phyloP scores from a whole-genome alignment of 2,888 invertebrate genomes.

The Incurvaria masculella region DNA sequence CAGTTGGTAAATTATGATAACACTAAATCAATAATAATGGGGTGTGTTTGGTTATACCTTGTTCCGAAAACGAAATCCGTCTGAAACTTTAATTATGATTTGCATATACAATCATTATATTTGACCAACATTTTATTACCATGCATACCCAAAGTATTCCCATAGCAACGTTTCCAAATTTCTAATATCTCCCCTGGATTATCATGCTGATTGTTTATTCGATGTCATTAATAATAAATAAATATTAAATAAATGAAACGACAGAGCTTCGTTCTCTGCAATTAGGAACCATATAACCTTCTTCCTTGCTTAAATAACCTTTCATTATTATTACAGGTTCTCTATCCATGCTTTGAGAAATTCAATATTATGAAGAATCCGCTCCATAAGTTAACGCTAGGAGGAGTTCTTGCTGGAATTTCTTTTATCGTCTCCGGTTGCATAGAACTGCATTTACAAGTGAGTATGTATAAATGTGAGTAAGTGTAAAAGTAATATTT shows the following conservation, averaged over 20 bases:
- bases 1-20: too few relatives aligned
- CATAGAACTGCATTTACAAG: slow-evolving; percentile 67
- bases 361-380: slow-evolving; percentile 63
- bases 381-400: slow-evolving; percentile 70
- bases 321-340: slow-evolving; percentile 25
- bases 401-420: slow-evolving; percentile 71
- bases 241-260: slow-evolving; percentile 27
- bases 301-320: background rate
- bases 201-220: background rate
- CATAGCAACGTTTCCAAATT: background rate
- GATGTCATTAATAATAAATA: slow-evolving; percentile 2
- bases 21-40: too few relatives aligned
- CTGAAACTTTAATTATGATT: background rate
- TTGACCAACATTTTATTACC: background rate
- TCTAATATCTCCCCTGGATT: background rate
- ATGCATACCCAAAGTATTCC: background rate
- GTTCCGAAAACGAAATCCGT: too few relatives aligned
- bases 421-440: slow-evolving; percentile 76
- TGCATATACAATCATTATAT: background rate
- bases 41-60: too few relatives aligned
- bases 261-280: slow-evolving; percentile 31
- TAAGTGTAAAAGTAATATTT: background rate
- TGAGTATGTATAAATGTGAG: slow-evolving; percentile 22
- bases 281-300: slow-evolving; percentile 19
- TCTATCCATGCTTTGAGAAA: slow-evolving; percentile 68